A percentile compares a stretch with the other conserved stretches of the same genome.
Evolutionary conservation across 64 coral and sea anemone species (phyloP).

Genomic region (Catalaphyllia jardinei): DNA sequence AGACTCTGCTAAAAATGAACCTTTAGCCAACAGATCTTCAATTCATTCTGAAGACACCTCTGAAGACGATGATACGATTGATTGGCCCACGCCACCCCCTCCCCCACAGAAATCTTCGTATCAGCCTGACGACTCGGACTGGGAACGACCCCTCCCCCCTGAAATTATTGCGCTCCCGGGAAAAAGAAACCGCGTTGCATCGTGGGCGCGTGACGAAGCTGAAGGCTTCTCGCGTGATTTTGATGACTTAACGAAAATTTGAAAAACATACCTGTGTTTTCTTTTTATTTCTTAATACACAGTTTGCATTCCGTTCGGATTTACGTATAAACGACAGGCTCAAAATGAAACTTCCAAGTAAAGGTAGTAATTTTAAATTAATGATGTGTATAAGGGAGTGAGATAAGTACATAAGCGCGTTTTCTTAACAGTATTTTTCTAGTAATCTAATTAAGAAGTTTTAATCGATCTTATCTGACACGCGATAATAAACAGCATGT

Average conservation of each 20-base stretch:
- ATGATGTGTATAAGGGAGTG: no score
- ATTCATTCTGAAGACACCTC: background rate
- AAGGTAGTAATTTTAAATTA: no score
- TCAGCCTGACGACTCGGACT: background rate
- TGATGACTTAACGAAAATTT: constrained; percentile 9
- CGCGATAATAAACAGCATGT: no score
- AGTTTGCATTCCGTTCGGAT: no score
- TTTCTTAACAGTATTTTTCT: no score
- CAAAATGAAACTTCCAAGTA: no score
- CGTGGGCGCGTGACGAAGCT: constrained; percentile 12
- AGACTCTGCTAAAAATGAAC: background rate
- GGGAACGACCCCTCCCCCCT: constrained; percentile 38
- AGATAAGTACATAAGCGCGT: no score
- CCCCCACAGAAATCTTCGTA: constrained; percentile 8
- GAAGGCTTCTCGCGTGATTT: background rate
- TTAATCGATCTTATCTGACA: no score
- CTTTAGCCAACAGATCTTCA: background rate
- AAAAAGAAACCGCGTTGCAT: constrained; percentile 16
- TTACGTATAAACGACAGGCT: no score
- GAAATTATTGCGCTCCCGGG: constrained; percentile 18
- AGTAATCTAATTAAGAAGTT: no score
- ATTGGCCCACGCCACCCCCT: constrained; percentile 29
- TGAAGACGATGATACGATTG: constrained; percentile 8
- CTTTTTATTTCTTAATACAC: no score
- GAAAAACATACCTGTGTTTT: background rate